phyloP scores from a whole-genome alignment of 30 jellyfish, hydroid and myxozoan species.

The Aurelia aurita complex sp. Pacific region DNA sequence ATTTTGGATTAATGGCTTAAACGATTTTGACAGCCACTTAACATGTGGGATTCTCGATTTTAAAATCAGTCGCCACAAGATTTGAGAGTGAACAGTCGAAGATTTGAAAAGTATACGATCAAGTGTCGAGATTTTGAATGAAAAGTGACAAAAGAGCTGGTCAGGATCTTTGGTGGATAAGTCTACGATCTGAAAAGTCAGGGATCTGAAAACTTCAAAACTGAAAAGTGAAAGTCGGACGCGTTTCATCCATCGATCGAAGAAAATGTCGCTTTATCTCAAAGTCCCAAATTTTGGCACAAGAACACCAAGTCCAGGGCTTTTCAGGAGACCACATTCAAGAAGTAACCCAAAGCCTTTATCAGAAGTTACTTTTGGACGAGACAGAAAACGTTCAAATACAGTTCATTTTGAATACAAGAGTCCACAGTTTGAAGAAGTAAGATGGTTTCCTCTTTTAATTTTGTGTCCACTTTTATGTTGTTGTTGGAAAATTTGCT shows the following conservation, averaged over 20 bases:
- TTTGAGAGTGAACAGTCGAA: too few species aligned
- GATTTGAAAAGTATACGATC: too few species aligned
- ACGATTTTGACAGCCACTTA: conserved; percentile 9
- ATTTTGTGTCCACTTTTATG: too few species aligned
- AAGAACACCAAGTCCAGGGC: conserved; percentile 42
- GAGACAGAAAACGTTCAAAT: conserved; percentile 52
- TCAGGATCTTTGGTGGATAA: too few species aligned
- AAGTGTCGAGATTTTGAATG: too few species aligned
- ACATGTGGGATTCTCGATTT: not conserved
- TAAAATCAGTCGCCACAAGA: too few species aligned
- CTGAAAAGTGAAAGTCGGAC: not conserved
- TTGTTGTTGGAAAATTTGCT: too few species aligned
- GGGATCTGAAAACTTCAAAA: too few species aligned
- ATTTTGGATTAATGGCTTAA: not conserved
- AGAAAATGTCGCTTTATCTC: conserved; percentile 13
- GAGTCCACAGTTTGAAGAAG: conserved; percentile 42
- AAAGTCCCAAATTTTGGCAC: conserved; percentile 12
- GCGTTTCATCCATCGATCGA: not conserved
- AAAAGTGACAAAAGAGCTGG: too few species aligned
- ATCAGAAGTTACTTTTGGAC: conserved; percentile 13
- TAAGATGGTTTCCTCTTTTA: not conserved
- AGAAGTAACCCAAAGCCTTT: conserved; percentile 47
- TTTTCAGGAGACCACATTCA: conserved; percentile 43
- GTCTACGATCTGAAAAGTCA: too few species aligned
- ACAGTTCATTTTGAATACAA: conserved; percentile 58